These are phyloP conservation scores for Petrocephalus microphthalmus DNA, from an alignment of 2,113 vertebrate genomes.

Conservation along the genomic window DNA sequence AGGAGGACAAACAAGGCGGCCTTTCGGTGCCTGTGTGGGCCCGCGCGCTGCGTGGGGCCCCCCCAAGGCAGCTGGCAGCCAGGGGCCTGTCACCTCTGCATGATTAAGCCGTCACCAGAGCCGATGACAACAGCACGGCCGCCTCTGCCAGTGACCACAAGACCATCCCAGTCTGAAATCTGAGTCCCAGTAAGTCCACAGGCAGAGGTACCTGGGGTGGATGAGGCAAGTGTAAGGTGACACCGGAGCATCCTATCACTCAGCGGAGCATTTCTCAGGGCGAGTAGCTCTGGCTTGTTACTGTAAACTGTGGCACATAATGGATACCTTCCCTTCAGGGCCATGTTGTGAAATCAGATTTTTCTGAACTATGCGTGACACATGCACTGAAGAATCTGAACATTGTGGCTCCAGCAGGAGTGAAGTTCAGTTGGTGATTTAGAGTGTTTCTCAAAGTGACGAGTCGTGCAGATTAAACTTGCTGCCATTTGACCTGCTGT, in stretches of 20 bases:
- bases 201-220: background rate
- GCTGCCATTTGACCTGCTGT: background rate
- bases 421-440: background rate
- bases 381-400: conserved; percentile 32
- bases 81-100: background rate
- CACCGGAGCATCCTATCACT: background rate
- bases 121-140: background rate
- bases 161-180: background rate
- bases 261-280: conserved; percentile 18
- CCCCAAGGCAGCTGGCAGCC: background rate
- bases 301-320: conserved; percentile 21
- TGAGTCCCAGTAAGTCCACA: background rate
- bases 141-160: background rate
- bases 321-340: conserved; percentile 16
- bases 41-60: background rate
- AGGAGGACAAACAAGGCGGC: background rate
- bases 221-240: conserved; percentile 19
- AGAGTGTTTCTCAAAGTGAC: background rate
- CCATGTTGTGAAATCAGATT: background rate
- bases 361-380: conserved; percentile 23
- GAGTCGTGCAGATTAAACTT: background rate
- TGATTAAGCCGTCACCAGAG: background rate
- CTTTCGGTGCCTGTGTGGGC: background rate
- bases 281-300: conserved; percentile 30
- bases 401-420: background rate